Base-by-base conservation (phyloP, 1,140 invertebrate genomes). In the Leptonema lineaticorne region DNA sequence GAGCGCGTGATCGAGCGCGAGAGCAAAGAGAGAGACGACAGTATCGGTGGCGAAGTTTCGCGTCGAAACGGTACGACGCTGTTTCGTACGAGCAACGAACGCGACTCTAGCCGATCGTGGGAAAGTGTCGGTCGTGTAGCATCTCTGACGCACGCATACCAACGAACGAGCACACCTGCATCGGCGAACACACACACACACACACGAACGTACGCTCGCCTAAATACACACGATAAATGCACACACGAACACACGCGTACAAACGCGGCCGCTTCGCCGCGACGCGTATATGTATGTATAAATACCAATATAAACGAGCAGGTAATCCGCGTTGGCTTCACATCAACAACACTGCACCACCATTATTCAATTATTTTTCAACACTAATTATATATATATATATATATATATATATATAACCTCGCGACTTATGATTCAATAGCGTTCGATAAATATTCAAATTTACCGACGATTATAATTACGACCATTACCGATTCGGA, bases 61-160 rank as follows among this genome's bases (percentile, higher is more conserved):
- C 37, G 16, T 30, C 28, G 2, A 53, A 53, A 2, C 22, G 50
- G 50, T 53, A 11, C 9, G 18, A 58, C 45, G 46, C 26, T 46
- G 29, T 48, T 14, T 33, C 24, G 62, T n/a, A 22, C 64, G 48
- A 16, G 14, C 45, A 28, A 48, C 28, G 29, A 6, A 18, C 14
- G 50, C 37, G 60, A 20, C n/a, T 3, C 4, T 22, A 63, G 29
- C 45, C 67, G 60, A 69, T 68, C 71, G 68, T 72, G 68, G 71
- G 70, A 72, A 72, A 72, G 70, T 69, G 70, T 65, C 65, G 70
- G 62, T 72, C 70, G 70, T 68, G 70, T 72, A 63, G 63, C 30
- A 45, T 26, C 48, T 45, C 63, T 18, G 41, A 24, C 59, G 41
- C 69, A 60, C 66, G 59, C 56, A 65, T 62, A 64, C 59, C 30